Evolutionary conservation across 2,797 vertebrate genomes (phyloP), one percentile per base, ranked within the genome.

Genomic region (Halcyon leucocephala): DNA sequence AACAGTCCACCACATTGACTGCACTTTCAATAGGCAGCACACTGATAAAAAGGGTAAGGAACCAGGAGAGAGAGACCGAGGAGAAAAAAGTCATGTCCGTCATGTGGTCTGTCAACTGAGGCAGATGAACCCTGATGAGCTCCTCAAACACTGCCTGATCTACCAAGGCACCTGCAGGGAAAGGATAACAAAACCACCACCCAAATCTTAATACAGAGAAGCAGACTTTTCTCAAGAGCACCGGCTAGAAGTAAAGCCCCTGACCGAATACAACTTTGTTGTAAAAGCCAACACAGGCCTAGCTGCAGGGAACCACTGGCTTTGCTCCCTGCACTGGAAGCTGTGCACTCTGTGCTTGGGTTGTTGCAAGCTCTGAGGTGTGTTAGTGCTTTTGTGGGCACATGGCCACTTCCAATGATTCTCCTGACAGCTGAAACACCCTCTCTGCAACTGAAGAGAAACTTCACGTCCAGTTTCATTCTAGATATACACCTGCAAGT

Each of bases 101-200:
- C 99, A 99, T 99, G 98, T 99, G 99, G 81, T 99, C 99, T 31
- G 99, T 99, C 97, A 99, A 98, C 97, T 99, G 99, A 55, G 99
- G 99, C 95, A 99, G 98, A 89, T 99, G 98, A 91, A 99, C 98
- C 65, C 98, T 98, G 95, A 99, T 99, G 96, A 99, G 98, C 91
- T 99, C 99, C 98, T 99, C 99, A 89, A 99, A 99, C 84, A 99
- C 99, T 6, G 99, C 99, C 97, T 99, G 99, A 98, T 99, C 99
- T 60, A 99, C 99, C 98, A 99, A 97, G 95, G 99, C 99, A 95
- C 99, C 99, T 99, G 97, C 35, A 92, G 84, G 92, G 95, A 96
- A 82, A 96, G 95, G 91, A 96, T 60, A 89, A 97, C 57, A 95
- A 95, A 95, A 86, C 90, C 93, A 95, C 91, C 94, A 96, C 93